phyloP scores from a whole-genome alignment of 2,113 vertebrate genomes.

The Hemibagrus wyckioides region DNA sequence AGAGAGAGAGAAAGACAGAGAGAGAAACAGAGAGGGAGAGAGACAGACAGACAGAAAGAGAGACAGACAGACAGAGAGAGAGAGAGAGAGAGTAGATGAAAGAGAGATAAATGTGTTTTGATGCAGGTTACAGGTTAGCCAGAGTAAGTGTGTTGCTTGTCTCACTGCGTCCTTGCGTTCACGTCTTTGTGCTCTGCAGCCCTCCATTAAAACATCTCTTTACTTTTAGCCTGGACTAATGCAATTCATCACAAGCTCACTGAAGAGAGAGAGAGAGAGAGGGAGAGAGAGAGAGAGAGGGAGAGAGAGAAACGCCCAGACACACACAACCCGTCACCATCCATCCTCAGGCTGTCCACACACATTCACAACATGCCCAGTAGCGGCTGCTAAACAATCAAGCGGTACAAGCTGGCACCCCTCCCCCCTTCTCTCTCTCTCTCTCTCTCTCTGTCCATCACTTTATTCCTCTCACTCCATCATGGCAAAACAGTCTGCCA shows the following conservation, averaged over 20 bases:
- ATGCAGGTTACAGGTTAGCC: background rate
- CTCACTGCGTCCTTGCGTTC: background rate
- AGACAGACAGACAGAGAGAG: background rate
- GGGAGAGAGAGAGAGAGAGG: background rate
- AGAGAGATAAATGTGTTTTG: background rate
- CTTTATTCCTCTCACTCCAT: constrained; percentile 11
- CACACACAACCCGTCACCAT: background rate
- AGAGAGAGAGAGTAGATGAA: background rate
- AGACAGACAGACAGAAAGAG: background rate
- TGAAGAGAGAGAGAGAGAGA: background rate
- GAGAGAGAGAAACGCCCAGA: background rate
- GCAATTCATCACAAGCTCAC: constrained; percentile 10
- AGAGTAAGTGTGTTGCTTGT: background rate
- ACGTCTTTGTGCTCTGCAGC: background rate
- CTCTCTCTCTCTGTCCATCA: constrained; percentile 16
- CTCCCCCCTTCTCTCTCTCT: background rate
- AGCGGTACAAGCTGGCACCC: background rate
- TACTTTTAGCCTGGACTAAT: background rate
- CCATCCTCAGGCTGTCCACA: constrained; percentile 5
- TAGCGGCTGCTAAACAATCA: constrained; percentile 10
- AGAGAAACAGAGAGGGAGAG: background rate
- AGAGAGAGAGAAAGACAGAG: background rate
- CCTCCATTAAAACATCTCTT: background rate
- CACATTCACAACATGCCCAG: constrained; percentile 28
- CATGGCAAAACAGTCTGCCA: constrained; percentile 34